These are phyloP conservation scores for Meganola albula DNA, from an alignment of 2,888 invertebrate species.

Conservation along the genomic window DNA sequence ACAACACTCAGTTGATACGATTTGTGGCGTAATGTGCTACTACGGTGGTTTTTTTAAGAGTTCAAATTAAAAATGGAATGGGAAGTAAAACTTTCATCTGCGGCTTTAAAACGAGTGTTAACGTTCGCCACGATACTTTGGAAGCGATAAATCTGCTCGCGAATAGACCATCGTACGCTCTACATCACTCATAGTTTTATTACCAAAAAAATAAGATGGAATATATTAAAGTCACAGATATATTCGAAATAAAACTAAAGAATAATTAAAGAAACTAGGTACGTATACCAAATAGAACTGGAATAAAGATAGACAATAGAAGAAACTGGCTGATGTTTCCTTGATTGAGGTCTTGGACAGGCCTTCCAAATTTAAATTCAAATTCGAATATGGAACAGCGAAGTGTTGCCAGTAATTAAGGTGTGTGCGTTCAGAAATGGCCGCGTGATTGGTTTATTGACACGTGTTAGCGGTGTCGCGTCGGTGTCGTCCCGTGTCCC, in stretches of 20 bases:
- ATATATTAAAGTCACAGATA: too few species aligned
- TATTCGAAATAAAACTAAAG: too few species aligned
- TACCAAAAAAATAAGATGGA: slow-evolving; percentile 54
- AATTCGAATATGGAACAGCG: slow-evolving; percentile 54
- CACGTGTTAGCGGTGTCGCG: slow-evolving; percentile 47
- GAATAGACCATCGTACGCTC: slow-evolving; percentile 57
- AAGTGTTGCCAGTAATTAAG: slow-evolving; percentile 49
- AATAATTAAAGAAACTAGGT: too few species aligned
- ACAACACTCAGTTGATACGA: slow-evolving; percentile 39
- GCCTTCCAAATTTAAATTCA: slow-evolving; percentile 48
- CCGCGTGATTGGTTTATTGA: slow-evolving; percentile 61
- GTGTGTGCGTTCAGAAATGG: slow-evolving; percentile 34
- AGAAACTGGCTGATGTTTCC: too few species aligned
- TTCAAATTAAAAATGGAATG: slow-evolving; percentile 64
- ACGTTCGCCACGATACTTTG: slow-evolving; percentile 54
- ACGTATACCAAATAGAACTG: too few species aligned
- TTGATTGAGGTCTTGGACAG: slow-evolving; percentile 51
- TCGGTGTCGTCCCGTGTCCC: slow-evolving; percentile 52
- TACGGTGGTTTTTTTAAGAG: slow-evolving; percentile 47
- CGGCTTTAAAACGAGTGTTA: slow-evolving; percentile 64
- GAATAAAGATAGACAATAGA: too few species aligned
- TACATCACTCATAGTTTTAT: slow-evolving; percentile 60
- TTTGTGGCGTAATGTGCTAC: slow-evolving; percentile 27
- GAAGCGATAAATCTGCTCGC: slow-evolving; percentile 66
- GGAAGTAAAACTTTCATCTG: slow-evolving; percentile 66